Conservation (phyloP, 1,140 invertebrate genomes). For the Eulimnadia texana region DNA sequence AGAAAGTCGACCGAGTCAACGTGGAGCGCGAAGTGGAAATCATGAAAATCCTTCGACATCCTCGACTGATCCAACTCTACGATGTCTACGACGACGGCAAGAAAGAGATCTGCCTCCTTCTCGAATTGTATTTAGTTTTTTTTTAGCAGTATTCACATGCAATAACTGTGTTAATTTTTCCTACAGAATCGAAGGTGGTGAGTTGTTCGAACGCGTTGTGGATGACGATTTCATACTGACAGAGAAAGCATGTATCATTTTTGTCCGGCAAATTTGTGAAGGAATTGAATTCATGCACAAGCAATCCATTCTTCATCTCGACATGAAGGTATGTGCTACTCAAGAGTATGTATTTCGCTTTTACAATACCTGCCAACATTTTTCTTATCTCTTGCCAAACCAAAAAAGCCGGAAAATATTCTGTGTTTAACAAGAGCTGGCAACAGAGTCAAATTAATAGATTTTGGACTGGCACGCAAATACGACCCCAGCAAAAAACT, state of each 20-base stretch:
- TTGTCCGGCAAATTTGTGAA: constrained; percentile 94
- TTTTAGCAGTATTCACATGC: background rate
- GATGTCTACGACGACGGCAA: constrained; percentile 73
- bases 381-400: background rate
- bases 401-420: constrained; percentile 94
- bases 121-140: constrained; percentile 75
- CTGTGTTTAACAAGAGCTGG: constrained; percentile 85
- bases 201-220: constrained; percentile 94
- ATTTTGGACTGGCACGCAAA: constrained; percentile 85
- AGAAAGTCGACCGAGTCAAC: constrained; percentile 72
- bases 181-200: constrained; percentile 82
- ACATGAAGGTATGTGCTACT: constrained; percentile 71
- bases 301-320: constrained; percentile 85
- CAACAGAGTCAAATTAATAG: constrained; percentile 95
- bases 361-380: constrained; percentile 8
- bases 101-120: constrained; percentile 82
- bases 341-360: constrained; percentile 4
- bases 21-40: constrained; percentile 92
- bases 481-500: constrained; percentile 85
- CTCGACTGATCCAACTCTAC: constrained; percentile 84
- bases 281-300: constrained; percentile 91
- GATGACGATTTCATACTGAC: constrained; percentile 94
- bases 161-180: constrained; percentile 16
- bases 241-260: constrained; percentile 85
- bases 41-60: constrained; percentile 85